These are phyloP conservation scores for Plutomurus gul DNA, from an alignment of 1,140 invertebrate species.

Conservation along the genomic window DNA sequence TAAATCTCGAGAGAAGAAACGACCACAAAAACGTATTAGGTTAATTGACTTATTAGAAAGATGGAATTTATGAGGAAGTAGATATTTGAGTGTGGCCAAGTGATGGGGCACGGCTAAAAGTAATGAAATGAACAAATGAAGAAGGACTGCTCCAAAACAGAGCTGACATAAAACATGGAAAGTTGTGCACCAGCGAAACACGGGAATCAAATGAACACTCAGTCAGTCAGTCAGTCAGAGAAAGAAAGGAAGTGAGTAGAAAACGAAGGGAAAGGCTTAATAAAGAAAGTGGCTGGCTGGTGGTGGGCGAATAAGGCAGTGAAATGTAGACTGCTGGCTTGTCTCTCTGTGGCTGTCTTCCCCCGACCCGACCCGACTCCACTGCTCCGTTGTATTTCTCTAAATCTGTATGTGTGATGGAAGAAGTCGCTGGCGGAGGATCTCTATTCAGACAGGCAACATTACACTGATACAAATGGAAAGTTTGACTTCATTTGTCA, in stretches of 20 bases:
- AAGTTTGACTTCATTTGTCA: slow-evolving; percentile 51
- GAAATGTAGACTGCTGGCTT: slow-evolving; percentile 10
- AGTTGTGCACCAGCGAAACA: neutral
- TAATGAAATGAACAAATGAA: neutral
- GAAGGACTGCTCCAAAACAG: neutral
- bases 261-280: slow-evolving; percentile 14
- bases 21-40: slow-evolving; percentile 38
- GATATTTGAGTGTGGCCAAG: slow-evolving; percentile 7
- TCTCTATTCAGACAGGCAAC: neutral
- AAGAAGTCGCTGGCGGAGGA: neutral
- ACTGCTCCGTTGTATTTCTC: neutral
- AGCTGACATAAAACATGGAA: slow-evolving; percentile 18
- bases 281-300: slow-evolving; percentile 2
- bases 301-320: neutral
- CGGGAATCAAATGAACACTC: slow-evolving; percentile 15
- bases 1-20: neutral
- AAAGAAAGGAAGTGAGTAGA: neutral
- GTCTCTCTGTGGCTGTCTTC: neutral
- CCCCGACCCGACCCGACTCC: neutral
- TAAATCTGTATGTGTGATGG: neutral
- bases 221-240: neutral
- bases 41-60: slow-evolving; percentile 44
- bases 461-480: slow-evolving; percentile 47
- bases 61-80: slow-evolving; percentile 38
- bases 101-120: neutral